Base-by-base conservation (phyloP, 53 echinoderm and acorn worm species). In the Holothuria leucospilota region DNA sequence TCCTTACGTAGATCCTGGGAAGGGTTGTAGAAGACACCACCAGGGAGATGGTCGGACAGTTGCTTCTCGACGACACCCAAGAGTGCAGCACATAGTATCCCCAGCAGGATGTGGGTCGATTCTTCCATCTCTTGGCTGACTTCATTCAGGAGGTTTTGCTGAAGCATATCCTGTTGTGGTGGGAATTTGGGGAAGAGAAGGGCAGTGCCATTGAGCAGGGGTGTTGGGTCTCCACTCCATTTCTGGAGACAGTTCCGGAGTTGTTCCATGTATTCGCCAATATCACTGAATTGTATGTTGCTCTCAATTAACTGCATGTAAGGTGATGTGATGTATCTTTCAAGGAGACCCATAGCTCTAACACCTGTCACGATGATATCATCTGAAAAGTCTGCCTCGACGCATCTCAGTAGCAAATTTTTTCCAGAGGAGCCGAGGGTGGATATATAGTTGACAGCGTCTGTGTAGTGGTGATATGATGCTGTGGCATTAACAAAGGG, bases 121-220 rank as follows among this genome's bases (percentile, higher is more conserved):
- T 61, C 85, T 30, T 85, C 85, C 18, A 24, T 29, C 34, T 68
- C 29, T 51, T 84, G 9, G 14, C 15, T 65, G 30, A 52, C 60
- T 69, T 68, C 2, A 24, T 29, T 49, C 16, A 66, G 64, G 29
- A 84, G 46, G 21, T 84, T 69, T 14, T 68, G 20, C 64, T 69
- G 64, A 15, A 84, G 38, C 16, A 29, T 24, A 49, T 84, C 84
- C 23, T 68, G 56, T 64, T 39, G 38, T 68, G 84, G 84, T 69
- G 84, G 84, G 30, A 84, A 84, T 21, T 84, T 49, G 20, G 84
- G 66, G 64, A 84, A 84, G 29, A 84, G 84, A 40, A 84, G 12
- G 20, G 84, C 84, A 28, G 65, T 34, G 29, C 84, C 84, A 84
- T 69, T 29, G 14, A 84, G 21, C 39, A 84, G 39, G 38, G 56